Conservation (phyloP, 2,888 invertebrate genomes). For the Eurytoma californica region DNA sequence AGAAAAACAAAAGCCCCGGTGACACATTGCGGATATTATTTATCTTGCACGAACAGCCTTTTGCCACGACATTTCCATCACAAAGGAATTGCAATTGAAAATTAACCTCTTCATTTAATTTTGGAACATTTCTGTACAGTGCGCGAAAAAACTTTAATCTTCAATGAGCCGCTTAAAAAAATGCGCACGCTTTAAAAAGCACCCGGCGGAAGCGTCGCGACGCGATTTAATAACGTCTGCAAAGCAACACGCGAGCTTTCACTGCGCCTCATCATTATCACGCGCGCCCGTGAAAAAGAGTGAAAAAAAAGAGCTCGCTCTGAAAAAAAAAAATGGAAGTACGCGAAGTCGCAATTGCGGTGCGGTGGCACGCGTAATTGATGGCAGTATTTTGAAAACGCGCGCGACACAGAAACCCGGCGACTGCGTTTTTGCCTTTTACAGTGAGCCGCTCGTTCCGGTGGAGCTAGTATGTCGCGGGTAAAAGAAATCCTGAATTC, state of each 20-base stretch:
- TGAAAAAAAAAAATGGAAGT: neutral
- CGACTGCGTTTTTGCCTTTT: constrained; percentile 7
- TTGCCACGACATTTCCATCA: neutral
- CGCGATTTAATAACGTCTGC: constrained; percentile 19
- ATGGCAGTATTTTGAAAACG: constrained; percentile 38
- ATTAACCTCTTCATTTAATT: constrained; percentile 1
- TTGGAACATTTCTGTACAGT: neutral
- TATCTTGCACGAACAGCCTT: too few relatives aligned
- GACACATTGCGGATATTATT: too few relatives aligned
- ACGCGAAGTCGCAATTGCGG: constrained; percentile 36
- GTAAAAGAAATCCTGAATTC: constrained; percentile 35
- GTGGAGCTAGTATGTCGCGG: neutral
- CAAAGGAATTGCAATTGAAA: neutral
- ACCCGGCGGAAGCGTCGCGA: neutral
- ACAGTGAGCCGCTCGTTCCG: neutral
- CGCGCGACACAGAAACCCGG: constrained; percentile 1
- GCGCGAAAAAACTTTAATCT: neutral
- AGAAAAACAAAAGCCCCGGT: neutral
- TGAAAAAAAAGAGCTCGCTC: neutral
- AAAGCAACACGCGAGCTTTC: constrained; percentile 27
- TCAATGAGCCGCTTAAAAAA: neutral
- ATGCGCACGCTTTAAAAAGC: neutral
- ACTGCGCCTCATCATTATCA: constrained; percentile 31
- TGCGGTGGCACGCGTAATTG: constrained; percentile 34
- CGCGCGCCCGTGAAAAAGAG: constrained; percentile 3